Percentiles rank a stretch among this genome's conserved stretches.
These are phyloP conservation scores for Phenganax subtilis DNA, from an alignment of 92 coral and sea anemone genomes.

Conservation along the genomic window DNA sequence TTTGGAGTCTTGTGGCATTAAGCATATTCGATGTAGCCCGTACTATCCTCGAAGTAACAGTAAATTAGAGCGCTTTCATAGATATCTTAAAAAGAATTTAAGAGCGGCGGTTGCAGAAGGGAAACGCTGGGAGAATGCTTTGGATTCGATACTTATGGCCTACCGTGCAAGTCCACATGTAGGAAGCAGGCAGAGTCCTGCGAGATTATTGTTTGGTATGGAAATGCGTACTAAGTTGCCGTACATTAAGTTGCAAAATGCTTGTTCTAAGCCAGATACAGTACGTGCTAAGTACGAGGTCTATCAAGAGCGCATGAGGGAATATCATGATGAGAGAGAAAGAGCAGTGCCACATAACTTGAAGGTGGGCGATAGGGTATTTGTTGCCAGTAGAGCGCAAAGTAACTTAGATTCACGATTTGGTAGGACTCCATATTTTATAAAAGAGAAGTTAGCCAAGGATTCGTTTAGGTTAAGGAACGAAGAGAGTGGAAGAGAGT, in stretches of 20 bases:
- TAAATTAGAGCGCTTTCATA: slow-evolving; percentile 29
- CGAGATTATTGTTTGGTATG: slow-evolving; percentile 39
- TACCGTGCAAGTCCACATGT: slow-evolving; percentile 52
- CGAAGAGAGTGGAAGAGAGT: slow-evolving; percentile 20
- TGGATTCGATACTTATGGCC: slow-evolving; percentile 41
- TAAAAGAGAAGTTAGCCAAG: slow-evolving; percentile 17
- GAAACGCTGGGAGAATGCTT: slow-evolving; percentile 31
- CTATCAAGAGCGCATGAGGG: slow-evolving; percentile 33
- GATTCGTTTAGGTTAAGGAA: slow-evolving; percentile 35
- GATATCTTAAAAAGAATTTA: slow-evolving; percentile 37
- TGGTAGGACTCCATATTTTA: slow-evolving; percentile 22
- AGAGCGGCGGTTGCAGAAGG: slow-evolving; percentile 52
- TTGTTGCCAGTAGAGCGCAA: slow-evolving; percentile 35
- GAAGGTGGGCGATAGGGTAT: slow-evolving; percentile 37
- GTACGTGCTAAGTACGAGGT: neutral
- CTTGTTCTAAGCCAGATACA: slow-evolving; percentile 5
- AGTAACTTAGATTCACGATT: slow-evolving; percentile 13
- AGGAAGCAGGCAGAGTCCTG: slow-evolving; percentile 46
- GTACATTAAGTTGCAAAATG: slow-evolving; percentile 14
- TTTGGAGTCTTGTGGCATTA: slow-evolving; percentile 50
- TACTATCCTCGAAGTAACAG: slow-evolving; percentile 54
- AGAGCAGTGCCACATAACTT: slow-evolving; percentile 22
- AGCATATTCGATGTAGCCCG: slow-evolving; percentile 43
- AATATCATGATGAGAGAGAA: slow-evolving; percentile 1
- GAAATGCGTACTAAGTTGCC: slow-evolving; percentile 51